Conservation (phyloP, 2,113 vertebrate species). For the Nymphicus hollandicus region DNA sequence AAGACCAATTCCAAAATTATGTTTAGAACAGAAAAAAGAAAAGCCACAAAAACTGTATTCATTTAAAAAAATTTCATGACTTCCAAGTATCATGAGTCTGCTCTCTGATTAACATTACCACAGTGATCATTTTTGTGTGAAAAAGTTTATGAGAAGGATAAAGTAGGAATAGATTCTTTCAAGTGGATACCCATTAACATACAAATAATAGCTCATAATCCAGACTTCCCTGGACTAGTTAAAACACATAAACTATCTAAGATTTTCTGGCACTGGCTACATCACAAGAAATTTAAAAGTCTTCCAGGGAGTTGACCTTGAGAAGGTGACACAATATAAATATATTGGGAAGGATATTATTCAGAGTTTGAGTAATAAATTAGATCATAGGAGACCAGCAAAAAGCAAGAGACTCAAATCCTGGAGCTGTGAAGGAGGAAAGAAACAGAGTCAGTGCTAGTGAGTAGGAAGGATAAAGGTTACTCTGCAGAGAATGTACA, state of each 20-base stretch:
- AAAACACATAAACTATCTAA: neutral
- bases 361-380: slow-evolving; percentile 28
- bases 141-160: neutral
- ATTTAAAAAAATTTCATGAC: neutral
- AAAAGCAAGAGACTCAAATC: slow-evolving; percentile 18
- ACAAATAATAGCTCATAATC: neutral
- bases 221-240: neutral
- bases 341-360: neutral
- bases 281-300: neutral
- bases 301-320: slow-evolving; percentile 18
- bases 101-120: neutral
- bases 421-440: neutral
- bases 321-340: neutral
- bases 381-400: slow-evolving; percentile 18
- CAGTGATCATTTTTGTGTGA: neutral
- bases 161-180: neutral
- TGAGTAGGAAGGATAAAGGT: neutral
- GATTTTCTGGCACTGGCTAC: neutral
- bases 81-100: neutral
- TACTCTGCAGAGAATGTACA: neutral
- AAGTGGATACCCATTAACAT: neutral
- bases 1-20: neutral
- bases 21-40: neutral
- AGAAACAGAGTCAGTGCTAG: neutral
- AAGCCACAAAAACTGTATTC: neutral